phyloP scores from a whole-genome alignment of 2,888 invertebrate genomes.

The Pachycephus smyrnensis region DNA sequence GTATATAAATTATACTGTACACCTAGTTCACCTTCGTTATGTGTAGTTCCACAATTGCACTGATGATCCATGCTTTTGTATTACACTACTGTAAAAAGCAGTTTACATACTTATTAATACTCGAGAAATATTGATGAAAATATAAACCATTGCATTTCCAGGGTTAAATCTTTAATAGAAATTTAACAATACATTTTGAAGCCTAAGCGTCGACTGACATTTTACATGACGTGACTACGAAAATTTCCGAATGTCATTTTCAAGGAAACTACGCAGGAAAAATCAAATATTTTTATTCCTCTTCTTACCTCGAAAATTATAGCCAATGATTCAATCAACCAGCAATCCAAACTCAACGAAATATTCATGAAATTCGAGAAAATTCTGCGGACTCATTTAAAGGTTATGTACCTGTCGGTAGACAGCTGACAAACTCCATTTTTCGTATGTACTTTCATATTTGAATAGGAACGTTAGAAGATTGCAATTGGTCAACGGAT shows the following conservation, averaged over 20 bases:
- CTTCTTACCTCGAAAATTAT: neutral
- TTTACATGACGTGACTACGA: neutral
- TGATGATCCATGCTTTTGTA: slow-evolving; percentile 42
- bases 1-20: slow-evolving; percentile 86
- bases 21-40: slow-evolving; percentile 73
- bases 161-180: neutral
- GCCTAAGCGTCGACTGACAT: neutral
- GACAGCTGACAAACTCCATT: neutral
- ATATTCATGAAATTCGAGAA: neutral
- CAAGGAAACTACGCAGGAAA: neutral
- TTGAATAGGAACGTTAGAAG: neutral
- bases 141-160: neutral
- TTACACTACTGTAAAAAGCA: neutral
- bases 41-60: slow-evolving; percentile 52
- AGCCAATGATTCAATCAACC: neutral
- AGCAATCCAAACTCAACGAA: neutral
- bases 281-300: neutral
- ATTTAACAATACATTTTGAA: neutral
- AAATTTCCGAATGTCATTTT: neutral
- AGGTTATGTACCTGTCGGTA: neutral
- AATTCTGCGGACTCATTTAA: neutral
- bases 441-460: neutral
- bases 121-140: neutral
- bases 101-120: neutral
- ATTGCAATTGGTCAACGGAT: neutral